Evolutionary conservation across 2,888 invertebrate genomes (phyloP), one percentile per base, ranked within the genome.

Genomic region (Furcula furcula): DNA sequence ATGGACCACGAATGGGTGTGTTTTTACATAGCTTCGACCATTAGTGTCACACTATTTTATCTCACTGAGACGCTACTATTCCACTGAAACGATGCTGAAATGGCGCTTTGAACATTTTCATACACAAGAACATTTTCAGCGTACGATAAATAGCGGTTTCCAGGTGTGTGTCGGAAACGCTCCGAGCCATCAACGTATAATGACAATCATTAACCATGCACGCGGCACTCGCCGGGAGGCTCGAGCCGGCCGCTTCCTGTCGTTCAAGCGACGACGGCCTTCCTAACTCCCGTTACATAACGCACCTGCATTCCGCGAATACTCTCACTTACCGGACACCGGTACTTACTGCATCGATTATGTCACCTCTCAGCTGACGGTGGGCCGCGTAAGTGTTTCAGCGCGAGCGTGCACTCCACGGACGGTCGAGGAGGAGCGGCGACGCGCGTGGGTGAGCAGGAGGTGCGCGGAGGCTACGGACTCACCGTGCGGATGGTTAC

Each of bases 401-500:
- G 32, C 48, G 56, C 52, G 59, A 46, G 48, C 43, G 48, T 58
- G 47, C 40, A 42, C 43, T 40, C 43, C 55, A 51, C 56, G 56
- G 48, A 64, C 68, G 65, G 69, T 68, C 76, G 72, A 69, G 65
- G 57, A 21, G 13, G 23, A n/a, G 13, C 25, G 25, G 4, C 2
- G 26, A 7, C 7, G 13, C 13, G 26, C 55, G 66, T 46, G 67
- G 67, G 69, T 66, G 67, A 77, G n/a, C n/a, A n/a, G 74, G 70
- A 68, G 72, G 72, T 75, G 77, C 63, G 65, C 65, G 76, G 83
- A 80, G 80, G 79, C 81, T 85, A 84, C 77, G 71, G 82, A 78
- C 76, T 84, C 82, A 83, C 85, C 85, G 84, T 81, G 82, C 79
- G 81, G 83, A 77, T 84, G 80, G 76, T 88, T 88, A 88, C 71